Conservation (phyloP, 2,113 vertebrate species). For the Paradoxurus hermaphroditus region DNA sequence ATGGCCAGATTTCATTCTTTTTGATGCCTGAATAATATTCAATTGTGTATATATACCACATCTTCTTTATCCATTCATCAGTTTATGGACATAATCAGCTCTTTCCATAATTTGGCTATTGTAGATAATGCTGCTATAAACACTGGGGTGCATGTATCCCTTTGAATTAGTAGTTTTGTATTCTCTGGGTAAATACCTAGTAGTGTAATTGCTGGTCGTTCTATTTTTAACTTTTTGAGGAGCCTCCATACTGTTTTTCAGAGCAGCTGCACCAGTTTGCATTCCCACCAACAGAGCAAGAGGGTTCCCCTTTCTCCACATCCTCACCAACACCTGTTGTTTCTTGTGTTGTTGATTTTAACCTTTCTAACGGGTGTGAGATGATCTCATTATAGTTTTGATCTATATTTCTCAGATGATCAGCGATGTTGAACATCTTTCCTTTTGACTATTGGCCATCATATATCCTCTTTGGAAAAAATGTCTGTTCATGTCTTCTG, state of each 20-base stretch:
- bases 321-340: not conserved
- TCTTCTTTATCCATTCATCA: not conserved
- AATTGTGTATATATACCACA: not conserved
- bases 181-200: not conserved
- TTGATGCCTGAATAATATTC: too few species aligned
- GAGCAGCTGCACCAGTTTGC: not conserved
- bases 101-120: too few species aligned
- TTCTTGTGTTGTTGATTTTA: not conserved
- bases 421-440: not conserved
- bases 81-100: too few species aligned
- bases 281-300: not conserved
- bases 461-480: not conserved
- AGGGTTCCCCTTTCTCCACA: not conserved
- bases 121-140: not conserved
- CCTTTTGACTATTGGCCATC: not conserved
- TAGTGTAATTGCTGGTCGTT: not conserved
- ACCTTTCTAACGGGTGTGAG: not conserved
- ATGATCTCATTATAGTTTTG: not conserved
- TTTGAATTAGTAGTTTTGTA: not conserved
- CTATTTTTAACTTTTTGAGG: not conserved
- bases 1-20: not conserved
- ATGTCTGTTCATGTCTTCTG: not conserved
- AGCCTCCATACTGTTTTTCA: not conserved
- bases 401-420: not conserved
- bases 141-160: not conserved